phyloP scores from a whole-genome alignment of 2,113 vertebrate species.

The Poecile atricapillus region DNA sequence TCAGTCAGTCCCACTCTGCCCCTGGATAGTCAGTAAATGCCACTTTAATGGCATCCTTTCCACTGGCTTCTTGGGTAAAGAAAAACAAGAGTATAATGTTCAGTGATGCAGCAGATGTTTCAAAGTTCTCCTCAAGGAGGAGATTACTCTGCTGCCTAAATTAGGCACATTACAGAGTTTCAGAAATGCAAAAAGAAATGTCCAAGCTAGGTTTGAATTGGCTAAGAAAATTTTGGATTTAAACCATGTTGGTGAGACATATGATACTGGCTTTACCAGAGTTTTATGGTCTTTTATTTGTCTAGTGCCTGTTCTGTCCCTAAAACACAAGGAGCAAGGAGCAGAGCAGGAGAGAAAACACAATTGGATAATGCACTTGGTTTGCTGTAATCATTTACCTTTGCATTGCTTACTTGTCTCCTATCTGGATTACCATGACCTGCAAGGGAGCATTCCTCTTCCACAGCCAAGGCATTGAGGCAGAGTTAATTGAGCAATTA shows the following conservation, averaged over 20 bases:
- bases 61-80: not conserved
- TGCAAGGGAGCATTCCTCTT: conserved; percentile 25
- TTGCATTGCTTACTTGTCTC: not conserved
- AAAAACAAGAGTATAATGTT: not conserved
- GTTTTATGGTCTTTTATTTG: not conserved
- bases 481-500: conserved; percentile 32
- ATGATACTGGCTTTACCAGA: not conserved
- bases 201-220: not conserved
- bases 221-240: not conserved
- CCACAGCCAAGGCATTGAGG: not conserved
- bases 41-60: not conserved
- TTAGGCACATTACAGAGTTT: not conserved
- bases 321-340: not conserved
- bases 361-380: not conserved
- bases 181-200: not conserved
- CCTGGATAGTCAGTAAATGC: not conserved
- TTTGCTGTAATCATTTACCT: not conserved
- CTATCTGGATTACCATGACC: not conserved
- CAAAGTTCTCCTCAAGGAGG: not conserved
- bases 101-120: not conserved
- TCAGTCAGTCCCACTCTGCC: not conserved
- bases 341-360: not conserved
- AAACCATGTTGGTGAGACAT: accelerated
- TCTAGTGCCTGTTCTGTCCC: not conserved
- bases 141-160: not conserved